Evolutionary conservation across 2,888 invertebrate species (phyloP), one percentile per base, ranked within the genome.

Genomic region (Thymelicus lineola): DNA sequence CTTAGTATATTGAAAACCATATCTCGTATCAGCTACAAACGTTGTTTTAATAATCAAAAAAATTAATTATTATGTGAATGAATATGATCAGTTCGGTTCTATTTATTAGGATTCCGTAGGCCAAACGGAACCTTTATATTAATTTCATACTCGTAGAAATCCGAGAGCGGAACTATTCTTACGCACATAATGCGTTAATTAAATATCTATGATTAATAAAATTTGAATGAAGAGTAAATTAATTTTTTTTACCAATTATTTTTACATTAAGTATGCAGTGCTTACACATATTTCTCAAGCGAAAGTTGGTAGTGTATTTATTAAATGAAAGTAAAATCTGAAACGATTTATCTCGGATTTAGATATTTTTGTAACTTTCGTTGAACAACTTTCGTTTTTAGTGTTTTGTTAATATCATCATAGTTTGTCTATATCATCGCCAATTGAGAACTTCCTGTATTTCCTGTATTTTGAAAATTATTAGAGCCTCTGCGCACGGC

Each of bases 241-340:
- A n/a, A 17, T 7, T 53, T 53, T 53, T 53, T 20, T 50, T 50
- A 17, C n/a, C n/a, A n/a, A n/a, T n/a, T n/a, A n/a, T n/a, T n/a
- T n/a, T n/a, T n/a, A n/a, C n/a, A n/a, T n/a, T n/a, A n/a, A n/a
- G n/a, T n/a, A n/a, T n/a, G n/a, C n/a, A n/a, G n/a, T n/a, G 2
- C 17, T 50, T 50, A 20, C 12, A 53, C 71, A 60, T 71, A 63
- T 57, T 58, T 68, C 68, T 61, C 48, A 65, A 78, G 83, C 78
- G 85, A 87, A 86, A 86, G 86, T 81, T 62, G 61, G 38, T 20
- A 58, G 38, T 20, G 17, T 53, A 20, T 53, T 53, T 53, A 75
- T 75, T 74, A 70, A 77, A 85, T 85, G 86, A 87, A 85, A 72
- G 72, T 70, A 78, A 53, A 53, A 53, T 53, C 74, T 73, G 66